phyloP scores from a whole-genome alignment of 1,140 invertebrate species.

The Drosophila subobscura region DNA sequence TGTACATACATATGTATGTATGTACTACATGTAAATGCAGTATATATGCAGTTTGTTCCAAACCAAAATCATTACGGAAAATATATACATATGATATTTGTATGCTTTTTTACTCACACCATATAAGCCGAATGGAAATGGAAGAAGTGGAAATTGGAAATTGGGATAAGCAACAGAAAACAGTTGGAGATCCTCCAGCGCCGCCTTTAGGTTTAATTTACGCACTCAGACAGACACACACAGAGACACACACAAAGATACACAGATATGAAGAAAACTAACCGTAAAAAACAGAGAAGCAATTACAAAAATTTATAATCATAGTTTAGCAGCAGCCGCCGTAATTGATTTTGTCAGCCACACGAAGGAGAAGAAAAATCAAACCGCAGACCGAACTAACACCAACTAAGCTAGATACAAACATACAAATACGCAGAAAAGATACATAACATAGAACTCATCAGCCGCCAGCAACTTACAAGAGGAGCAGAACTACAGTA shows the following conservation, averaged over 20 bases:
- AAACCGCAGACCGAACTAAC: slow-evolving; percentile 56
- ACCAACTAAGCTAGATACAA: slow-evolving; percentile 60
- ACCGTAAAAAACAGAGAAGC: slow-evolving; percentile 50
- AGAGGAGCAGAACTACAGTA: slow-evolving; percentile 41
- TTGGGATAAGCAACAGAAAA: slow-evolving; percentile 28
- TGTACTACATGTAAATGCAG: too few species aligned
- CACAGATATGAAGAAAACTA: slow-evolving; percentile 54
- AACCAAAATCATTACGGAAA: slow-evolving; percentile 57
- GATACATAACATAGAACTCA: slow-evolving; percentile 54
- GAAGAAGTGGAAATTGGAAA: slow-evolving; percentile 29
- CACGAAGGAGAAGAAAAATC: slow-evolving; percentile 40
- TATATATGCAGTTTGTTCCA: slow-evolving; percentile 48
- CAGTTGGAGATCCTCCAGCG: slow-evolving; percentile 40
- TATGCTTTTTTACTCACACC: slow-evolving; percentile 82
- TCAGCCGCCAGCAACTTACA: slow-evolving; percentile 59
- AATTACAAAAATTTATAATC: slow-evolving; percentile 72
- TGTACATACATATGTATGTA: slow-evolving; percentile 24
- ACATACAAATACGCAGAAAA: slow-evolving; percentile 44
- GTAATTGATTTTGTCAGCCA: slow-evolving; percentile 68
- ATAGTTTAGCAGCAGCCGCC: slow-evolving; percentile 75
- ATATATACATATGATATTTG: slow-evolving; percentile 65
- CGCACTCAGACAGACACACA: slow-evolving; percentile 51
- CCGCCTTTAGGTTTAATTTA: slow-evolving; percentile 72
- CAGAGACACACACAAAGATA: slow-evolving; percentile 46
- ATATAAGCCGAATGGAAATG: slow-evolving; percentile 41